Base-by-base conservation (phyloP, 1,140 invertebrate genomes). In the Acyrthosiphon pisum region DNA sequence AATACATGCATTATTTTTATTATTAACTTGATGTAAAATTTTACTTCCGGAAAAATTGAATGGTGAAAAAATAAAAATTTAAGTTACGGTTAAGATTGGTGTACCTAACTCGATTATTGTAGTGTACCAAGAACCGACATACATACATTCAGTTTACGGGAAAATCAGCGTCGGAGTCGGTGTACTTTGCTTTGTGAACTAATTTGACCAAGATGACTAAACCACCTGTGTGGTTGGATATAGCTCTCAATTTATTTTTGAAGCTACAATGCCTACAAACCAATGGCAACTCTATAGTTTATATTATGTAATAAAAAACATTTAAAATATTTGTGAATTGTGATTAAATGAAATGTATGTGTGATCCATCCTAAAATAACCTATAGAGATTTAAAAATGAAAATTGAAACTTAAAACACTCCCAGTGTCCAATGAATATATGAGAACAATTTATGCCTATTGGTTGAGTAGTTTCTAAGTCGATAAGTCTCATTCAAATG, bases 361-460 rank as follows among this genome's bases (percentile, higher is more conserved):
- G 14, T n/a, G 14, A n/a, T 14, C 4, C 30, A n/a, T 18, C 6
- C 6, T n/a, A n/a, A 14, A 76, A 4, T 4, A 76, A n/a, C 14
- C 4, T 76, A 18, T 76, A 76, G 14, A n/a, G 60, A 76, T n/a
- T 76, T 11, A 76, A 76, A 6, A n/a, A 76, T 6, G 0, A n/a
- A 76, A n/a, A 3, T n/a, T 3, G 1, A n/a, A 76, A n/a, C 11
- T n/a, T 11, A 18, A 76, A 76, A n/a, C 60, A 76, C 14, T 76
- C 14, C 6, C 4, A 4, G 30, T n/a, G 60, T n/a, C 6, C 4
- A 18, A n/a, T 0, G 14, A 76, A n/a, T 76, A n/a, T n/a, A 0
- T 76, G 30, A 1, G 1, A 4, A n/a, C 14, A n/a, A 76, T 76
- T n/a, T 30, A 14, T 76, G 60, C 4, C 30, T 18, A 76, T 76